These are phyloP conservation scores for Cosmia trapezina DNA, from an alignment of 2,888 invertebrate species.

Conservation along the genomic window DNA sequence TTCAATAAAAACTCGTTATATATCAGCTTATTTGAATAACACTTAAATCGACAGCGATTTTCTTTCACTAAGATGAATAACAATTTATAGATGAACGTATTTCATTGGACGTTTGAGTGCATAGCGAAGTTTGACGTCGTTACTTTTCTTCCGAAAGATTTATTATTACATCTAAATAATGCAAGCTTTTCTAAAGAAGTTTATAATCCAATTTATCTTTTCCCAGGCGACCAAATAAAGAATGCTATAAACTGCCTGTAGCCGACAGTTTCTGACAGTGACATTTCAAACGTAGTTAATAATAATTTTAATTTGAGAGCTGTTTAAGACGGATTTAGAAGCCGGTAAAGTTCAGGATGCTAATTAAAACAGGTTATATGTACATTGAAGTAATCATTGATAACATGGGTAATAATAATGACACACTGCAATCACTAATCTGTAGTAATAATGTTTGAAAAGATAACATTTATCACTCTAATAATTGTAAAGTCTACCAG, in stretches of 20 bases:
- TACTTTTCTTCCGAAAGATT: slow-evolving; percentile 50
- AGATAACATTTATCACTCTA: no score
- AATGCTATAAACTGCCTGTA: slow-evolving; percentile 46
- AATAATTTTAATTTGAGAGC: slow-evolving; percentile 31
- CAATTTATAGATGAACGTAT: slow-evolving; percentile 46
- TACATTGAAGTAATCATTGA: slow-evolving; percentile 6
- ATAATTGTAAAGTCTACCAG: background rate
- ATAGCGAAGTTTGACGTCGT: slow-evolving; percentile 39
- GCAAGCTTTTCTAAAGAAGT: slow-evolving; percentile 52
- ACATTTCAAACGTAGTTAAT: slow-evolving; percentile 40
- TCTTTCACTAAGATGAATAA: slow-evolving; percentile 35
- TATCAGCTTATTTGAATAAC: slow-evolving; percentile 46
- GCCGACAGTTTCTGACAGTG: slow-evolving; percentile 29
- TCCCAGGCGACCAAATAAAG: slow-evolving; percentile 43
- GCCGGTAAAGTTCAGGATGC: slow-evolving; percentile 19
- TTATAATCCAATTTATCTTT: slow-evolving; percentile 62
- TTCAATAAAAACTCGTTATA: slow-evolving; percentile 40
- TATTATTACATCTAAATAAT: slow-evolving; percentile 56
- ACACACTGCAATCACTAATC: background rate
- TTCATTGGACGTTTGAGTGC: slow-evolving; percentile 40
- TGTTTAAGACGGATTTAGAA: slow-evolving; percentile 26
- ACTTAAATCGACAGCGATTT: slow-evolving; percentile 31
- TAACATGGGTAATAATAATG: background rate
- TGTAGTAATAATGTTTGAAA: background rate
- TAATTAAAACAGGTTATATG: slow-evolving; percentile 11